Percentiles rank a stretch among this genome's conserved stretches.
phyloP scores from a whole-genome alignment of 2,888 invertebrate species.

The Calameuta filiformis region DNA sequence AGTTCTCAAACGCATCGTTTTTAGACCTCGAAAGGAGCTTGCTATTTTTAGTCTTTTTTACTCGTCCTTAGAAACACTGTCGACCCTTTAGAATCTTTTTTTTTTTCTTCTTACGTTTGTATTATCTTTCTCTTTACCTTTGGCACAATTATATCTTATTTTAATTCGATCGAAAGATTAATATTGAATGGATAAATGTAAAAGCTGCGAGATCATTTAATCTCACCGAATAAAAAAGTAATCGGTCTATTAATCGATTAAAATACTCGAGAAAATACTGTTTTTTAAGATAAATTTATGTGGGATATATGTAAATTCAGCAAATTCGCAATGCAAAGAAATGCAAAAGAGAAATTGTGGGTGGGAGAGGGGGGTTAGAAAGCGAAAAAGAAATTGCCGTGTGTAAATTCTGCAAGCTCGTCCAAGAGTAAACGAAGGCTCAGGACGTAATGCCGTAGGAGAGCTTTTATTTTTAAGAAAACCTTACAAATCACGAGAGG shows the following conservation, averaged over 20 bases:
- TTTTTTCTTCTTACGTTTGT: too few relatives aligned
- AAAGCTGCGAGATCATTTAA: neutral
- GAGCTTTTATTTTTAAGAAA: neutral
- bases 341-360: neutral
- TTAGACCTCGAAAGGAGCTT: too few relatives aligned
- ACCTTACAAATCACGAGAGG: neutral
- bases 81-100: too few relatives aligned
- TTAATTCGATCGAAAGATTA: neutral
- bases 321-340: neutral
- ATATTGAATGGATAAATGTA: neutral
- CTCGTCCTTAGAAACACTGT: too few relatives aligned
- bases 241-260: neutral
- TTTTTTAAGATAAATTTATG: neutral
- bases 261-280: neutral
- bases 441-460: neutral
- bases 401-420: neutral
- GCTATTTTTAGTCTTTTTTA: too few relatives aligned
- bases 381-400: neutral
- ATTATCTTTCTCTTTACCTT: neutral
- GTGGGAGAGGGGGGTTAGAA: neutral
- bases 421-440: neutral
- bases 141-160: neutral
- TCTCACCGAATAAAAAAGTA: neutral
- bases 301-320: neutral
- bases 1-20: too few relatives aligned